A percentile compares a stretch with the other conserved stretches of the same genome.
Conservation (phyloP, 2,797 vertebrate species). For the Gymnodraco acuticeps region DNA sequence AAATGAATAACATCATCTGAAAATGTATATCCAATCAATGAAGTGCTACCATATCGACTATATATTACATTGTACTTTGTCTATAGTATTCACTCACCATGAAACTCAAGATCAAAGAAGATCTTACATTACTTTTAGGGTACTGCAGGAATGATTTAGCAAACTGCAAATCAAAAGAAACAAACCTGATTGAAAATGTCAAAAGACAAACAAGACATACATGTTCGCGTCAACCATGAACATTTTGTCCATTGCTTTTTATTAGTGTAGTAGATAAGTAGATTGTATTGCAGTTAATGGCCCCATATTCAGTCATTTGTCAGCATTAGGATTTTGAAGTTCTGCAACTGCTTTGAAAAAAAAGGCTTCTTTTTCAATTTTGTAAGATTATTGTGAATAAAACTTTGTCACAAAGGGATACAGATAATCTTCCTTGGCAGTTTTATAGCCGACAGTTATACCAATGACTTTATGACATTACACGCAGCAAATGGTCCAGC, state of each 20-base stretch:
- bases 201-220: background rate
- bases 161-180: background rate
- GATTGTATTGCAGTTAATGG: background rate
- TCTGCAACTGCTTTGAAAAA: background rate
- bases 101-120: background rate
- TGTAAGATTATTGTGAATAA: background rate
- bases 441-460: background rate
- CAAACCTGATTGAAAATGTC: background rate
- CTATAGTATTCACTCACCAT: background rate
- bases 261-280: background rate
- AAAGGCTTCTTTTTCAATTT: too few species aligned
- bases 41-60: background rate
- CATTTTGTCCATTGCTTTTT: background rate
- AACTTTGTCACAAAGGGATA: background rate
- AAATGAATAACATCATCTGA: slow-evolving; percentile 44
- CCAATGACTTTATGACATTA: too few species aligned
- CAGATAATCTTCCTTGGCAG: accelerated
- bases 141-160: background rate
- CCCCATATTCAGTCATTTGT: background rate
- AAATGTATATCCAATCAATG: slow-evolving; percentile 14
- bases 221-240: background rate
- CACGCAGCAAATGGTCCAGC: too few species aligned
- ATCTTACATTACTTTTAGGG: background rate
- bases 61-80: background rate
- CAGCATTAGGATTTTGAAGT: background rate